Conservation (phyloP, 2,113 vertebrate genomes). For the Ctenomys sociabilis region DNA sequence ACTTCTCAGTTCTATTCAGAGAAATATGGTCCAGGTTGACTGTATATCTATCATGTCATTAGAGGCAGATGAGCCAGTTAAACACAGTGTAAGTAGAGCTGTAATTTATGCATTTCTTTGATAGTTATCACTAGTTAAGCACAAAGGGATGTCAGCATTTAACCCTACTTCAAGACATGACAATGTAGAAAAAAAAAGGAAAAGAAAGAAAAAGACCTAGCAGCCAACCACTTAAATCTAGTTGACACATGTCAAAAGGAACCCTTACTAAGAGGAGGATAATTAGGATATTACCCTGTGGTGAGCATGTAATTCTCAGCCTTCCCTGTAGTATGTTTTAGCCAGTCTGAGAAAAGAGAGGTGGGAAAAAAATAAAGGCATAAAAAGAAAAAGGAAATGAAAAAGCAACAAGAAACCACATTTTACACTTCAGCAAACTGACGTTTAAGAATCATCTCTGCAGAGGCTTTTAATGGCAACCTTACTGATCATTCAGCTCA, state of each 20-base stretch:
- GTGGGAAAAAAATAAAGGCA: not conserved
- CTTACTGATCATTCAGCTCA: not conserved
- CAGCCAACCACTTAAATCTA: conserved; percentile 69
- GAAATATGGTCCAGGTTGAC: conserved; percentile 69
- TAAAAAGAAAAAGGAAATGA: not conserved
- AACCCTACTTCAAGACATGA: conserved; percentile 72
- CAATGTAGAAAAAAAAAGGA: conserved; percentile 60
- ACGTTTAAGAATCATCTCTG: conserved; percentile 49
- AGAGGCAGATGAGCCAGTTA: conserved; percentile 57
- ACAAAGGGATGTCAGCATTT: conserved; percentile 72
- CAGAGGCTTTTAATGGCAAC: not conserved
- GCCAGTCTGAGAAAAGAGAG: conserved; percentile 38
- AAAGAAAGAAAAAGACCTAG: not conserved
- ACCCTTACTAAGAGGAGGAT: conserved; percentile 49
- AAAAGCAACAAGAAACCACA: not conserved
- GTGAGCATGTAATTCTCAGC: not conserved
- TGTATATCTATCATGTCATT: conserved; percentile 68
- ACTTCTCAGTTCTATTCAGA: conserved; percentile 67
- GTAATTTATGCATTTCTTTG: conserved; percentile 77
- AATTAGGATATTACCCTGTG: conserved; percentile 72
- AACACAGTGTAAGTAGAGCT: conserved; percentile 61
- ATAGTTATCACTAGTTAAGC: conserved; percentile 72
- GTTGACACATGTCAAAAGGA: conserved; percentile 69
- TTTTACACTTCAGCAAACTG: not conserved
- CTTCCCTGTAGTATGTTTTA: not conserved